Conservation (phyloP, 2,888 invertebrate species). For the Bombylius major region DNA sequence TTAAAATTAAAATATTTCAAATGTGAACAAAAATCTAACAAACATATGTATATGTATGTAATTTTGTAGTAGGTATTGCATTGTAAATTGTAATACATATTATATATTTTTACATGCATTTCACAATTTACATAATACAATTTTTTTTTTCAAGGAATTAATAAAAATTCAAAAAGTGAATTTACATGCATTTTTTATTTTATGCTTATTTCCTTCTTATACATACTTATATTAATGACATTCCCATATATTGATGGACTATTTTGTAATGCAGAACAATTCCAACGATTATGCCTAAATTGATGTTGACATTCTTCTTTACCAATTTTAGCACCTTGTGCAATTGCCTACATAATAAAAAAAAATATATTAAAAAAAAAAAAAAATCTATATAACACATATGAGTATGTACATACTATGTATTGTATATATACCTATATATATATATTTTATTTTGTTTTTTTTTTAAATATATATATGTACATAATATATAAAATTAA, state of each 20-base stretch:
- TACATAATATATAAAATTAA: background rate
- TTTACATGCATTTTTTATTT: background rate
- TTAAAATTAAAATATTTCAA: slow-evolving; percentile 14
- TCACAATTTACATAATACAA: too few relatives aligned
- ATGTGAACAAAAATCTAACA: too few relatives aligned
- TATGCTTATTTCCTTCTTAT: too few relatives aligned
- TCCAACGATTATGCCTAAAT: slow-evolving; percentile 78
- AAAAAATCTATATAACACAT: background rate
- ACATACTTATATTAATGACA: slow-evolving; percentile 73
- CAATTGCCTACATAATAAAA: slow-evolving; percentile 48
- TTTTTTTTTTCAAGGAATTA: too few relatives aligned
- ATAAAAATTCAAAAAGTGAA: too few relatives aligned
- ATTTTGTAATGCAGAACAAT: slow-evolving; percentile 45
- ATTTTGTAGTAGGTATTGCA: too few relatives aligned
- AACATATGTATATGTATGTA: too few relatives aligned
- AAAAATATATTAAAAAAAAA: slow-evolving; percentile 13
- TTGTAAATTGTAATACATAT: background rate
- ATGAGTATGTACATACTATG: slow-evolving; percentile 6
- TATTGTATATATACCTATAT: too few relatives aligned
- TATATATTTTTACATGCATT: too few relatives aligned
- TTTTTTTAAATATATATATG: too few relatives aligned
- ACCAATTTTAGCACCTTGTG: slow-evolving; percentile 68
- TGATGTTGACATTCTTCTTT: slow-evolving; percentile 85
- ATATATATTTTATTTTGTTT: too few relatives aligned
- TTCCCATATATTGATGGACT: slow-evolving; percentile 73